These are phyloP conservation scores for Pammene fasciana DNA, from an alignment of 2,888 invertebrate species.

Conservation along the genomic window DNA sequence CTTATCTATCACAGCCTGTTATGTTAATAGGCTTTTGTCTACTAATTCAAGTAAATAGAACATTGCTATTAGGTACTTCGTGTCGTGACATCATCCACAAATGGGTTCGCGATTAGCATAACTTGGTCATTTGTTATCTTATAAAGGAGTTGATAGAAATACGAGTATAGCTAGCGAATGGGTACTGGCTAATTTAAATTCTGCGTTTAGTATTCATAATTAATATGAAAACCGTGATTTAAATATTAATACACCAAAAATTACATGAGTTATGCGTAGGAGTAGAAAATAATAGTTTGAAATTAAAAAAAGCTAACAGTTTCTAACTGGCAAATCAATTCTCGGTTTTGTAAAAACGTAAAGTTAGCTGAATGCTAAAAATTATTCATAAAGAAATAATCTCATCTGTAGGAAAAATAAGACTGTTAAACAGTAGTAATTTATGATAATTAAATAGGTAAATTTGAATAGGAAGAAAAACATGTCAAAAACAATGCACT, in stretches of 20 bases:
- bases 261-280: too few species aligned
- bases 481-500: neutral
- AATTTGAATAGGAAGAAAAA: neutral
- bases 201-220: neutral
- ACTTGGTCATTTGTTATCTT: constrained; percentile 25
- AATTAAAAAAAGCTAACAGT: too few species aligned
- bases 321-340: too few species aligned
- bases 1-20: constrained; percentile 9
- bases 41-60: constrained; percentile 18
- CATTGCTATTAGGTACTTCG: constrained; percentile 11
- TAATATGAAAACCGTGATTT: neutral
- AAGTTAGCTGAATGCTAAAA: too few species aligned
- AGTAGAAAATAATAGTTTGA: too few species aligned
- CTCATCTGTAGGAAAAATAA: too few species aligned
- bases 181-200: constrained; percentile 1
- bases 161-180: neutral
- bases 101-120: constrained; percentile 16
- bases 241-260: neutral
- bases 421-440: neutral
- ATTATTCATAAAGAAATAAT: too few species aligned
- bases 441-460: constrained; percentile 1
- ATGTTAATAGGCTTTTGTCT: constrained; percentile 21
- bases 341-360: too few species aligned
- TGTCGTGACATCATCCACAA: constrained; percentile 24
- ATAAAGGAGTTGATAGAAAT: constrained; percentile 16